Percentiles rank a stretch among this genome's conserved stretches.
Evolutionary conservation across 2,888 invertebrate species (phyloP).

Genomic region (Campoplex capitator): DNA sequence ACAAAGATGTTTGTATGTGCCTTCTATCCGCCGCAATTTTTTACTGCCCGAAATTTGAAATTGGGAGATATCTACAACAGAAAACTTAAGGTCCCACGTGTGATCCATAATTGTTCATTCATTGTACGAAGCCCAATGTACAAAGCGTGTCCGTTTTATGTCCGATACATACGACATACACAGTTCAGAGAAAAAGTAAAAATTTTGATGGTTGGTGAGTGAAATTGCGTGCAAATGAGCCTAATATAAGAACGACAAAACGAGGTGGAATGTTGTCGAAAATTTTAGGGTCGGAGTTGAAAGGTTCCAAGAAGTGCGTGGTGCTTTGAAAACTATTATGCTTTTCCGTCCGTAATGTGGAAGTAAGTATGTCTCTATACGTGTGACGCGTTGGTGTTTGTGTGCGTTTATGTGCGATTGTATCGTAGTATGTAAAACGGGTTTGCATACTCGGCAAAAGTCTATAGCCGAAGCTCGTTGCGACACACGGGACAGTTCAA

Average conservation of each 20-base stretch:
- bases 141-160: too few species aligned
- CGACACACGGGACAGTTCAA: conserved; percentile 64
- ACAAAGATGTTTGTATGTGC: too few species aligned
- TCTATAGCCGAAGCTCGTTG: conserved; percentile 27
- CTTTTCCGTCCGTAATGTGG: conserved; percentile 39
- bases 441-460: conserved; percentile 47
- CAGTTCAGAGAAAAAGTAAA: too few species aligned
- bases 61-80: too few species aligned
- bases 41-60: too few species aligned
- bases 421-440: conserved; percentile 31
- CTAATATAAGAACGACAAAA: conserved; percentile 15
- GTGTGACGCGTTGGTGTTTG: not conserved
- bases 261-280: conserved; percentile 11
- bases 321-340: conserved; percentile 37
- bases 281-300: conserved; percentile 73
- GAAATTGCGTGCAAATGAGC: conserved; percentile 15
- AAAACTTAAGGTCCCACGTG: too few species aligned
- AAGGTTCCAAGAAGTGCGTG: conserved; percentile 47
- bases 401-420: not conserved
- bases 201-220: not conserved
- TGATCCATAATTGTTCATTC: too few species aligned
- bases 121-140: too few species aligned
- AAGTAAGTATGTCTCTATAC: conserved; percentile 35
- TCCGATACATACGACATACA: too few species aligned
- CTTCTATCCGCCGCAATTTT: too few species aligned